Evolutionary conservation across 1,140 invertebrate species (phyloP), one percentile per base, ranked within the genome.

Genomic region (Lucilia sericata): DNA sequence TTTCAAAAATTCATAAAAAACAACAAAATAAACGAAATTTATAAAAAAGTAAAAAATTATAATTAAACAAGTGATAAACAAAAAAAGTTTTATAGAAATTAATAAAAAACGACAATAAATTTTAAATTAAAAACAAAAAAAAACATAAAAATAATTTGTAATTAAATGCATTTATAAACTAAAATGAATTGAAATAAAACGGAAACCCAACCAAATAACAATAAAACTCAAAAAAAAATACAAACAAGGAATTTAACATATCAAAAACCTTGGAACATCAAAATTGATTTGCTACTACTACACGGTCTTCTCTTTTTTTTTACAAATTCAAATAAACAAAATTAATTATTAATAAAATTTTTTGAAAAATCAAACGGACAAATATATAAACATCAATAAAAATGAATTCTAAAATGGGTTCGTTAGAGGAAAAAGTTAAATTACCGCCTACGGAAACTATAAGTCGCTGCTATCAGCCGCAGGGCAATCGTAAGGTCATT

Each of bases 401-500:
- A 12, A 90, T 90, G 89, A 88, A 87, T 86, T 90, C 89, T 19
- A 90, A 90, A 87, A 86, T 87, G 75, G 88, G 88, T 83, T 90
- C 94, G 84, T 90, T 92, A 87, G 92, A 94, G 86, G 93, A 93
- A 89, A 93, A 93, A 90, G 92, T 95, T 30, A 94, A 94, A 89
- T 92, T 95, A 84, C 95, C 94, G 21, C 95, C 95, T 81, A 95
- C 96, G 87, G 94, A 96, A 86, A 94, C 95, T 88, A 96, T 96
- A 91, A 96, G 96, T 87, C 93, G 94, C 85, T 92, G 96, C 82
- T 97, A 97, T 92, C 95, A 96, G 81, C 88, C 88, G 84, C 89
- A 89, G 87, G 88, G 88, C 82, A 96, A 97, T 88, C 96, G 96
- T 91, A 98, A 98, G 92, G 92, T 96, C 86, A 93, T 99, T 51